Evolutionary conservation across 2,888 invertebrate genomes (phyloP).

Genomic region (Labia minor): DNA sequence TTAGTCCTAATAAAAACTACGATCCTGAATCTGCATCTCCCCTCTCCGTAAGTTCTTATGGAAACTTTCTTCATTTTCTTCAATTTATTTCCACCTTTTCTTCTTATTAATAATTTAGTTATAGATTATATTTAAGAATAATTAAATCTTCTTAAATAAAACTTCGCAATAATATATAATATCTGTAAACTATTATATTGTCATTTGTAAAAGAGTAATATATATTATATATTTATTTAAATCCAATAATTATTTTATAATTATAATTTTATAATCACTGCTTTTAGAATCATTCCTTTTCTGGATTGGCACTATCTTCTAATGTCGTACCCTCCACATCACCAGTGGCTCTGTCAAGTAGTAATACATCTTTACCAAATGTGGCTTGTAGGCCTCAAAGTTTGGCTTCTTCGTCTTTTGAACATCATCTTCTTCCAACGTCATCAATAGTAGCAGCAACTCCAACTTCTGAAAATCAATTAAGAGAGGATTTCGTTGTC

Average conservation of each 20-base stretch:
- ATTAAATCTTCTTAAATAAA: too few relatives aligned
- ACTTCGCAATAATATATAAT: too few relatives aligned
- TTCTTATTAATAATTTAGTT: too few relatives aligned
- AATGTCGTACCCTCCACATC: neutral
- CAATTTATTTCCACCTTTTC: too few relatives aligned
- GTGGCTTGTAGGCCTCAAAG: constrained; percentile 46
- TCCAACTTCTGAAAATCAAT: constrained; percentile 33
- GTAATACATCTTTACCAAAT: constrained; percentile 33
- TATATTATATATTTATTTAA: too few relatives aligned
- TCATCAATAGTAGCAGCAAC: constrained; percentile 22
- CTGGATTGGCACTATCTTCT: constrained; percentile 32
- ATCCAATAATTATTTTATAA: too few relatives aligned
- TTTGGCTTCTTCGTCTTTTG: constrained; percentile 40
- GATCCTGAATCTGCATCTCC: constrained; percentile 38
- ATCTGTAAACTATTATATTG: too few relatives aligned
- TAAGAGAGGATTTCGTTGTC: constrained; percentile 55
- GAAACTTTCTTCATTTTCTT: neutral
- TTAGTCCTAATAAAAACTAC: constrained; percentile 31
- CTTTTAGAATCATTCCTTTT: constrained; percentile 32
- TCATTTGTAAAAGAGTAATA: too few relatives aligned
- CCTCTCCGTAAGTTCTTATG: constrained; percentile 34
- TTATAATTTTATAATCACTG: constrained; percentile 9
- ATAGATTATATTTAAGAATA: too few relatives aligned
- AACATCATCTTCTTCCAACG: constrained; percentile 35
- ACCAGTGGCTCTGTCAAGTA: constrained; percentile 27